Base-by-base conservation (phyloP, 1,140 invertebrate species). In the Diachasma alloeum region DNA sequence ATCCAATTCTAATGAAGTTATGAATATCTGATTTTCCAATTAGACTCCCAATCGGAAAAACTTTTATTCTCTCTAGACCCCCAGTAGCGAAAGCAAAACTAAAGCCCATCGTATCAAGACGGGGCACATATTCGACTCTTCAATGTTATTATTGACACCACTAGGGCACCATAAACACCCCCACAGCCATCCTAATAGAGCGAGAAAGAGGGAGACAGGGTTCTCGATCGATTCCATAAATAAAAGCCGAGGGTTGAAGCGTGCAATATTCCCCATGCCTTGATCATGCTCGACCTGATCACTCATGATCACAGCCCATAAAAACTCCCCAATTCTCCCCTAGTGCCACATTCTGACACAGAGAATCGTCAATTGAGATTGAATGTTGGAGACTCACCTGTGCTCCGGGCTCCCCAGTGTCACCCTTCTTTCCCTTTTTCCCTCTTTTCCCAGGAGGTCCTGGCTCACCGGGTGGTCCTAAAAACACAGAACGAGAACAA, bases 361-460 rank as follows among this genome's bases (percentile, higher is more conserved):
- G 36, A 44, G 39, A 59, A 36, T 37, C 31, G 17, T 42, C 17
- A 24, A 59, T 22, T 70, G 42, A 68, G 26, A 67, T 48, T 26
- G 17, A 46, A 69, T 22, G 44, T 63, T 68, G 15, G 36, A 74
- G 79, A 89, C 93, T 93, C 91, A 95, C 94, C 90, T 93, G 90
- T 75, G 93, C 91, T 17, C 94, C 94, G 78, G 87, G 80, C 82
- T 96, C 95, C 67, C 96, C 96, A 2, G 92, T 78, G 81, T 97
- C 95, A 63, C 96, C 96, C 88, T 97, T 97, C 88, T 96, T 96
- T 74, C 96, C 96, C 85, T 95, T 94, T 87, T 96, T 96, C 59
- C 96, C 96, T 83, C 95, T 90, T 88, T 96, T 96, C 75, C 96
- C 96, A 15, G 93, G 92, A 24, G 93, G 92, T 44, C 95, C 95